Evolutionary conservation across 2,113 vertebrate genomes (phyloP).

Genomic region (Melanotaenia duboulayi): DNA sequence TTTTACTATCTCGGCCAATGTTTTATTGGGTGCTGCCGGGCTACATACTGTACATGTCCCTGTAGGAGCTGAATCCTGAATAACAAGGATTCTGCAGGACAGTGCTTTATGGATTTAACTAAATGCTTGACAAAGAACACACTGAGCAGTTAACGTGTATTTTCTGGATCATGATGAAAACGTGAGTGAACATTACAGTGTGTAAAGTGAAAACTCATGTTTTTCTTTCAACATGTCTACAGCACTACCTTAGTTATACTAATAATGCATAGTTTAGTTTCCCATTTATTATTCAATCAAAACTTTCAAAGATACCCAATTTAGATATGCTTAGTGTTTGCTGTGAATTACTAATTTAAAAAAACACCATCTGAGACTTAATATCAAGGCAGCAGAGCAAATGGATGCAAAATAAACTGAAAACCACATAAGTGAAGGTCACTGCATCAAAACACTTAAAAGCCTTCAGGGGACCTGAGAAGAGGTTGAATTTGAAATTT

Average conservation of each 20-base stretch:
- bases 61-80: neutral
- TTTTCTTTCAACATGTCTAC: neutral
- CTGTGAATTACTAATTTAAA: slow-evolving; percentile 5
- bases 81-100: slow-evolving; percentile 21
- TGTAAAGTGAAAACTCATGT: neutral
- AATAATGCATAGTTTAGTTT: neutral
- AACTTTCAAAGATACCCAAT: neutral
- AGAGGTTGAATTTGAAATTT: neutral
- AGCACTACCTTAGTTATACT: neutral
- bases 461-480: neutral
- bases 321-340: neutral
- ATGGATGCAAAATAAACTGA: neutral
- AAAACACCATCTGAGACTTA: neutral
- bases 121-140: slow-evolving; percentile 78
- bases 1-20: slow-evolving; percentile 64
- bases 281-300: neutral
- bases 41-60: slow-evolving; percentile 1
- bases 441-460: neutral
- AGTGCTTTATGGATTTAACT: slow-evolving; percentile 45
- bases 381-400: neutral
- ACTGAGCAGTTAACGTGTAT: slow-evolving; percentile 46
- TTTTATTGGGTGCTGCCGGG: slow-evolving; percentile 31
- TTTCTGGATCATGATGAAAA: slow-evolving; percentile 61
- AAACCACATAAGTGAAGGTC: slow-evolving; percentile 1
- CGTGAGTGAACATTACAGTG: neutral